phyloP scores from a whole-genome alignment of 2,113 vertebrate species.

The Chaenocephalus aceratus region DNA sequence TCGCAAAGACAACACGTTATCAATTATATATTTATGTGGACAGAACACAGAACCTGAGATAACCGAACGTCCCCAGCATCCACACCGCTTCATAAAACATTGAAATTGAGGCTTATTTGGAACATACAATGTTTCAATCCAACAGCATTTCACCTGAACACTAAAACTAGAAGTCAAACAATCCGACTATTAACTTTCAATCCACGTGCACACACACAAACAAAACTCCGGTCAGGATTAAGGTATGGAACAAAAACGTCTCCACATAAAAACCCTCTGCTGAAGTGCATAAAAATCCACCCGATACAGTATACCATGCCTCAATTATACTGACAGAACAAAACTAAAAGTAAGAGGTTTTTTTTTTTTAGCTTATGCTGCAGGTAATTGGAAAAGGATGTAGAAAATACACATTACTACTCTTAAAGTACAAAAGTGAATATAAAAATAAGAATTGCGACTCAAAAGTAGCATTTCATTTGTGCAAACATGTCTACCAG shows the following conservation, averaged over 20 bases:
- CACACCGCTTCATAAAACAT: conserved; percentile 42
- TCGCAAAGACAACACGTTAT: conserved; percentile 28
- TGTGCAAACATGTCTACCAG: conserved; percentile 79
- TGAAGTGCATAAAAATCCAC: conserved; percentile 78
- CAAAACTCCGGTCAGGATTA: conserved; percentile 40
- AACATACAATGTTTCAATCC: conserved; percentile 38
- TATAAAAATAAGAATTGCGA: conserved; percentile 75
- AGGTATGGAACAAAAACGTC: conserved; percentile 14
- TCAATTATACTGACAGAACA: conserved; percentile 44
- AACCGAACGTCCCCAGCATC: conserved; percentile 50
- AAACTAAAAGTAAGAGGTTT: conserved; percentile 62
- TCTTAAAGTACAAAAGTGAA: conserved; percentile 72
- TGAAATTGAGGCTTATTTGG: conserved; percentile 33
- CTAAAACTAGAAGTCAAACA: conserved; percentile 46
- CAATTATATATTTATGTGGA: conserved; percentile 65
- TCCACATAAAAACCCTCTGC: conserved; percentile 47
- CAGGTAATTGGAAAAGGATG: conserved; percentile 52
- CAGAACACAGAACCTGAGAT: conserved; percentile 78
- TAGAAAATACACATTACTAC: conserved; percentile 69
- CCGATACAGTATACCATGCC: conserved; percentile 57
- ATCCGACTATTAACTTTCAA: conserved; percentile 38
- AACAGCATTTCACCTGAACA: conserved; percentile 49
- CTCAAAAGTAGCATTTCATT: conserved; percentile 72
- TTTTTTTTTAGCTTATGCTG: conserved; percentile 79
- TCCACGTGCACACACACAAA: conserved; percentile 21